Conservation (phyloP, 2,113 vertebrate species). For the Macquaria ambigua region DNA sequence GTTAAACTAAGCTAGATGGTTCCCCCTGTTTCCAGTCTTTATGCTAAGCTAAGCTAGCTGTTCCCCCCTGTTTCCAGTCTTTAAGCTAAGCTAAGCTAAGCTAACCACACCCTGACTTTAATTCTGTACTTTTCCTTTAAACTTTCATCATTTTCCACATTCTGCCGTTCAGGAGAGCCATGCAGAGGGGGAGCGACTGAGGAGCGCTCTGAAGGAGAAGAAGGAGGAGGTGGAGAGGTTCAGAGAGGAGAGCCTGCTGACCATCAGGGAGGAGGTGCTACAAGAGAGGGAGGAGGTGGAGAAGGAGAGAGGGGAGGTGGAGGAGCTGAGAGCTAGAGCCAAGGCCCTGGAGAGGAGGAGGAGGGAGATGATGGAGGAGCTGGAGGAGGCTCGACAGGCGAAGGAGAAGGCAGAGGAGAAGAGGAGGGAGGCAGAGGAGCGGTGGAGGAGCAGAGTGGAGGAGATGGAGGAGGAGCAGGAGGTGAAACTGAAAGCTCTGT, state of each 20-base stretch:
- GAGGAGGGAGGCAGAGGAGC: conserved; percentile 25
- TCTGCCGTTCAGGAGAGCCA: conserved; percentile 70
- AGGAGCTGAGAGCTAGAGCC: conserved; percentile 63
- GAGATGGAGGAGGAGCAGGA: conserved; percentile 32
- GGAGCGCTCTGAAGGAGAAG: conserved; percentile 64
- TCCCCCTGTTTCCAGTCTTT: no score
- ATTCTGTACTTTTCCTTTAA: background rate
- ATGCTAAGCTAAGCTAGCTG: no score
- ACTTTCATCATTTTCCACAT: background rate
- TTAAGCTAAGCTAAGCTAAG: background rate
- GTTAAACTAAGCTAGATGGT: no score
- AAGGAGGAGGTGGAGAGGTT: conserved; percentile 61
- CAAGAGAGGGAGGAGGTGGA: conserved; percentile 51
- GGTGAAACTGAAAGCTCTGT: conserved; percentile 19
- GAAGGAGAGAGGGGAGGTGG: conserved; percentile 45
- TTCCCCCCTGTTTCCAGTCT: no score
- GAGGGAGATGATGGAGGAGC: conserved; percentile 48
- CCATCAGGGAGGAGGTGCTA: conserved; percentile 29
- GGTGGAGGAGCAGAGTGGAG: conserved; percentile 39
- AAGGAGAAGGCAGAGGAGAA: conserved; percentile 21
- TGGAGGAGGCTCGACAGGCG: conserved; percentile 5
- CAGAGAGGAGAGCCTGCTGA: conserved; percentile 51
- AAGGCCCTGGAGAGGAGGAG: conserved; percentile 63
- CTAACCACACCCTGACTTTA: background rate
- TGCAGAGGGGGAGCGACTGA: conserved; percentile 73